Base-by-base conservation (phyloP, 2,888 invertebrate species). In the Phrixothrix hirtus region DNA sequence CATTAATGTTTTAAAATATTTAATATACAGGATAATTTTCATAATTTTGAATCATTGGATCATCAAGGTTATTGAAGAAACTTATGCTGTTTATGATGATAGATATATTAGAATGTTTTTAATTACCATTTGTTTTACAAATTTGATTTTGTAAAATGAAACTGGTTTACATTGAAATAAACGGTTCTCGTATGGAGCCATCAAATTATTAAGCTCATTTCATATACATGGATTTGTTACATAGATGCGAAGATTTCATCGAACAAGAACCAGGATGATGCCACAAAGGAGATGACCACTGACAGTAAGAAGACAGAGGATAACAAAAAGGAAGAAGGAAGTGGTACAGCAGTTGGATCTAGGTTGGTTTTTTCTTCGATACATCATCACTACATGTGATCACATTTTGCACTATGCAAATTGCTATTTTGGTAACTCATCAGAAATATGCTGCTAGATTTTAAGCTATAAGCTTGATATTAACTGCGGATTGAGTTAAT, bases 161-260 rank as follows among this genome's bases (percentile, higher is more conserved):
- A 44, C 13, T 16, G 41, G 42, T 21, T 50, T 43, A 16, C 11
- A 43, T 42, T 36, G 36, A 49, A 12, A 41, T 27, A 51, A 58
- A 47, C 50, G 50, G 58, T 60, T 58, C 55, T 58, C 44, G 37
- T 55, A 57, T 54, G 48, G 60, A 57, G 57, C 54, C 59, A 50
- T 47, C 60, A 59, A 51, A 47, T 53, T 58, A 57, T 46, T 61
- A 57, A 60, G 44, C 52, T 50, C 56, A 60, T 58, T 60, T 60
- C 57, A 60, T 57, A 59, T 48, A 58, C 61, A 57, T 59, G 58
- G 62, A 60, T 64, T 60, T 64, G 64, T 64, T 64, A 62, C 60
- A 57, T 65, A 66, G 66, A 66, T 66, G 58, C 55, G 62, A 66
- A 66, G 65, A 64, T 55, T 53, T 46, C 63, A 29, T 32, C 61